Evolutionary conservation across 2,113 vertebrate species (phyloP).

Genomic region (Edolisoma coerulescens): DNA sequence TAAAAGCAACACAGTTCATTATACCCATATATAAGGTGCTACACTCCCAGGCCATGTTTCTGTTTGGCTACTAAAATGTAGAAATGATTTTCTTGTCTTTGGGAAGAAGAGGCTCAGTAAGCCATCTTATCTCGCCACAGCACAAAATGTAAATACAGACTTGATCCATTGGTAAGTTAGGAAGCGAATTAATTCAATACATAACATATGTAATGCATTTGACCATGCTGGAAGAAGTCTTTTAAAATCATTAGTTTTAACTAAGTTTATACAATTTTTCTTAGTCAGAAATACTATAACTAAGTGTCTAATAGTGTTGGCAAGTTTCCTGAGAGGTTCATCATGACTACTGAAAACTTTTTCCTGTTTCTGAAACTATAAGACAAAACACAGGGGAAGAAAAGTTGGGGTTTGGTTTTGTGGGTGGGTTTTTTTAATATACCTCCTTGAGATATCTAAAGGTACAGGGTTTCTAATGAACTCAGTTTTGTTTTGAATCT

Average conservation of each 20-base stretch:
- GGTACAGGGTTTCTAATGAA: not conserved
- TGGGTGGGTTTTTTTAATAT: no score
- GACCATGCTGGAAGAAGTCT: not conserved
- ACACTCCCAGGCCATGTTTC: not conserved
- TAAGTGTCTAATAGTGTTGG: not conserved
- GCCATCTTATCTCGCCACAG: accelerated
- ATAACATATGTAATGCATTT: not conserved
- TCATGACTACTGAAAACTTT: not conserved
- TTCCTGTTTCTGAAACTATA: not conserved
- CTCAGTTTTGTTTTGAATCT: not conserved
- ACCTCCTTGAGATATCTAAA: not conserved
- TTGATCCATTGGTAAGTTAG: not conserved
- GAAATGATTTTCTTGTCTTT: not conserved
- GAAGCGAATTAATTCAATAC: not conserved
- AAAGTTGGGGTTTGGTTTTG: not conserved
- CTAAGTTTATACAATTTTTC: not conserved
- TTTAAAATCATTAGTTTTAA: not conserved
- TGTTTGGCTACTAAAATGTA: not conserved
- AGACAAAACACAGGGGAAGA: not conserved
- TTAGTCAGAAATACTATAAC: not conserved
- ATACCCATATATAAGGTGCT: not conserved
- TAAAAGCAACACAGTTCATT: not conserved
- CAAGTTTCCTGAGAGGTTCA: not conserved
- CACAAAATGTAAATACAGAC: not conserved
- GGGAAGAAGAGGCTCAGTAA: not conserved